phyloP scores from a whole-genome alignment of 2,888 invertebrate genomes.

The Nomada fabriciana region DNA sequence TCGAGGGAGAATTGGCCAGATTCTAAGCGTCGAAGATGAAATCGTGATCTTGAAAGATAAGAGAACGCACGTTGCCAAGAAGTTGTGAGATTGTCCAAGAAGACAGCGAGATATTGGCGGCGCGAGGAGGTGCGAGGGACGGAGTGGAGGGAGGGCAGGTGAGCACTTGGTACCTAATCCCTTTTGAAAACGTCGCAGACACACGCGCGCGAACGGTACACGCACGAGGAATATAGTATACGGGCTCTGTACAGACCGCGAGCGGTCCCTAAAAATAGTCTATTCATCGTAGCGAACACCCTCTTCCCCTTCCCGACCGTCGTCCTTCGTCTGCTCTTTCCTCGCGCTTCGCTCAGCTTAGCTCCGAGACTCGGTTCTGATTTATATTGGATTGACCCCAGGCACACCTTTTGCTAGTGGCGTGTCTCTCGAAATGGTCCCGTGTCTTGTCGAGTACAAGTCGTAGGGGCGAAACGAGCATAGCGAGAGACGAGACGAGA shows the following conservation, averaged over 20 bases:
- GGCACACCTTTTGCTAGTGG: conserved; percentile 74
- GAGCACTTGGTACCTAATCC: conserved; percentile 70
- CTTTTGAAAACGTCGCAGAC: conserved; percentile 67
- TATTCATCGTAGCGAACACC: conserved; percentile 64
- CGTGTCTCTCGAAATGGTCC: conserved; percentile 75
- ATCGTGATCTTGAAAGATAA: conserved; percentile 10
- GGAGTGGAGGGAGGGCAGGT: conserved; percentile 64
- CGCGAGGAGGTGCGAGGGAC: conserved; percentile 22
- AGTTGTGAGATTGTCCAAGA: conserved; percentile 17
- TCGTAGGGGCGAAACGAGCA: conserved; percentile 35
- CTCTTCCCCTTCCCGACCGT: conserved; percentile 18
- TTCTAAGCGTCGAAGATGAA: background rate
- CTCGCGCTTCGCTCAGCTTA: conserved; percentile 38
- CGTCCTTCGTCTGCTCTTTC: conserved; percentile 32
- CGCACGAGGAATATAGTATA: conserved; percentile 29
- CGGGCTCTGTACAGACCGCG: conserved; percentile 56
- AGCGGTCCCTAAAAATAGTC: conserved; percentile 70
- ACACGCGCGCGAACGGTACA: conserved; percentile 40
- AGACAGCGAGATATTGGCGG: conserved; percentile 44
- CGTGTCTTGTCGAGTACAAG: conserved; percentile 59
- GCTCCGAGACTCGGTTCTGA: conserved; percentile 74
- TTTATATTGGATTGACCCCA: conserved; percentile 82
- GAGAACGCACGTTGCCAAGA: conserved; percentile 16
- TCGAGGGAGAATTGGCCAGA: too few relatives aligned
- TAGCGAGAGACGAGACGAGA: conserved; percentile 16